Evolutionary conservation across 92 coral and sea anemone genomes (phyloP).

Genomic region (Porites rus): DNA sequence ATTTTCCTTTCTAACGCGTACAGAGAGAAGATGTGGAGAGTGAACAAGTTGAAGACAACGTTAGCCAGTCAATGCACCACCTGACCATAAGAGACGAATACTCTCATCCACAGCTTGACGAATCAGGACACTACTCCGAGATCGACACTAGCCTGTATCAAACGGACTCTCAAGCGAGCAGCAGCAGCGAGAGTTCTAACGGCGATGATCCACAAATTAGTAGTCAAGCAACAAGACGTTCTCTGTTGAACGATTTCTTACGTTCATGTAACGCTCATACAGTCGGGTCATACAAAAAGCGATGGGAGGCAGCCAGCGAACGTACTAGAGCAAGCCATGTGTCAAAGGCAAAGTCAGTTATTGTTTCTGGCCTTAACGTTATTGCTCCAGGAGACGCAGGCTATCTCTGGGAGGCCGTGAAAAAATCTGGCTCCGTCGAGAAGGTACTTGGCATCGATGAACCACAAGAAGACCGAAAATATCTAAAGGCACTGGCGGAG

Average conservation of each 20-base stretch:
- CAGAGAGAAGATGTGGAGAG: background rate
- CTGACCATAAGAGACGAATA: constrained; percentile 28
- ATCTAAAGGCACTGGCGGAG: constrained; percentile 55
- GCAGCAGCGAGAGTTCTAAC: constrained; percentile 23
- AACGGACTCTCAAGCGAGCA: constrained; percentile 36
- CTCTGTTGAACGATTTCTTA: constrained; percentile 15
- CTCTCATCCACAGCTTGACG: background rate
- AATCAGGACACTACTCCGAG: constrained; percentile 7
- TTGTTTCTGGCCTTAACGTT: constrained; percentile 64
- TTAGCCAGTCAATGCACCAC: background rate
- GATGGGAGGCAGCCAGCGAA: constrained; percentile 48
- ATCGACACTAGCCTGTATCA: constrained; percentile 33
- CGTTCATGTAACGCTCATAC: constrained; percentile 44
- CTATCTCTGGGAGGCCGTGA: constrained; percentile 63
- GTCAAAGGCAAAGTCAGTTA: constrained; percentile 37
- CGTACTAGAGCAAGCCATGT: constrained; percentile 57
- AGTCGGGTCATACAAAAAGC: constrained; percentile 55
- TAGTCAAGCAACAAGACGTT: constrained; percentile 5
- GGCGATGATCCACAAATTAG: constrained; percentile 7
- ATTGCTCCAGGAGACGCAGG: constrained; percentile 63
- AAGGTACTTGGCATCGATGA: constrained; percentile 43
- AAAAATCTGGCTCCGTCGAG: constrained; percentile 35
- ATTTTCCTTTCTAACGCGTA: background rate
- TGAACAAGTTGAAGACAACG: background rate
- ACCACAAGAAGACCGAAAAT: constrained; percentile 46